A percentile compares a stretch with the other conserved stretches of the same genome.
These are phyloP conservation scores for Drosophila yakuba DNA, from an alignment of 1,140 invertebrate genomes.

Conservation along the genomic window DNA sequence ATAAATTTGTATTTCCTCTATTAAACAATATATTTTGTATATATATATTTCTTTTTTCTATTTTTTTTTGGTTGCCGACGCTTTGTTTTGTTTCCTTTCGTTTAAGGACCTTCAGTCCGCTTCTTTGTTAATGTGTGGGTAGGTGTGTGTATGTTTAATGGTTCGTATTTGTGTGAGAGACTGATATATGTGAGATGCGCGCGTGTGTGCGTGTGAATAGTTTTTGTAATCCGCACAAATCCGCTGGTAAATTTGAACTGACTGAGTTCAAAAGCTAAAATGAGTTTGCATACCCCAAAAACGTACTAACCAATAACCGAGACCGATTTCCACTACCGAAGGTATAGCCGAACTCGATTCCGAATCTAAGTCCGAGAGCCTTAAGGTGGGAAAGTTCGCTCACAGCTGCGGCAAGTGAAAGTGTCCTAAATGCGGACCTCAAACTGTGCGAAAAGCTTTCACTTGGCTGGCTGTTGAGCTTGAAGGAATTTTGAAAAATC, in stretches of 20 bases:
- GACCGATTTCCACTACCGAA: slow-evolving; percentile 12
- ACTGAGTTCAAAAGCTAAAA: slow-evolving; percentile 82
- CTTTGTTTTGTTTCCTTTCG: slow-evolving; percentile 58
- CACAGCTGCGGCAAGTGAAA: slow-evolving; percentile 27
- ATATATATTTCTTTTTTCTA: neutral
- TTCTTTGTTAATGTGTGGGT: neutral
- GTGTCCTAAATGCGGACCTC: slow-evolving; percentile 22
- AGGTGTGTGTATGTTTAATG: neutral
- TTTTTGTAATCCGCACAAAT: slow-evolving; percentile 80
- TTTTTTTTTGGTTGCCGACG: slow-evolving; percentile 20
- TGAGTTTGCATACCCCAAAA: slow-evolving; percentile 76
- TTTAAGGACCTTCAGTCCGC: slow-evolving; percentile 21
- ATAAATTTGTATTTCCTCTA: slow-evolving; percentile 26
- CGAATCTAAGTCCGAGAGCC: slow-evolving; percentile 17
- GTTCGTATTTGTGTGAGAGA: slow-evolving; percentile 7
- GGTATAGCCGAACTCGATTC: slow-evolving; percentile 22
- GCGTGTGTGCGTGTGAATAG: slow-evolving; percentile 40
- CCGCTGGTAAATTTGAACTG: slow-evolving; percentile 82
- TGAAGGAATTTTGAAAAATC: slow-evolving; percentile 1
- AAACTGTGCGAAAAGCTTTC: slow-evolving; percentile 32
- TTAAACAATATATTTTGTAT: slow-evolving; percentile 1
- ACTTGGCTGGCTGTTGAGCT: slow-evolving; percentile 1
- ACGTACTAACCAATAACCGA: slow-evolving; percentile 33
- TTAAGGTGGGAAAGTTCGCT: slow-evolving; percentile 19
- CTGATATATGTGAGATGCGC: slow-evolving; percentile 12